phyloP scores from a whole-genome alignment of 2,113 vertebrate species.

The Phyllostomus discolor region DNA sequence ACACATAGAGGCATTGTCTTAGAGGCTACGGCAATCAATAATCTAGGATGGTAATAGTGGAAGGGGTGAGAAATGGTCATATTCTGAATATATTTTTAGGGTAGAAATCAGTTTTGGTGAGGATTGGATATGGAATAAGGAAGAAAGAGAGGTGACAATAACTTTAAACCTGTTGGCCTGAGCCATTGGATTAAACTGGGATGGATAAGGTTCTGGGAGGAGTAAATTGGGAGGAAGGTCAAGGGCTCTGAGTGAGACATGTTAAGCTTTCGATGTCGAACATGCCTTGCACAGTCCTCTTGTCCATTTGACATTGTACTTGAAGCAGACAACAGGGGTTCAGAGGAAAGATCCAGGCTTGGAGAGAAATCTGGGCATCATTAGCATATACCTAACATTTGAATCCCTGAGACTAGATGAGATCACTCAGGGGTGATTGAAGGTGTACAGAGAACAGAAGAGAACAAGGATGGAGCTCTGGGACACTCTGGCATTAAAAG shows the following conservation, averaged over 20 bases:
- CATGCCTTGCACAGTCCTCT: neutral
- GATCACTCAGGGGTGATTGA: neutral
- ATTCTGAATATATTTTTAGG: neutral
- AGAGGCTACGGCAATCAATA: neutral
- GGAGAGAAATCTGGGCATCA: neutral
- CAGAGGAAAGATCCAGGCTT: neutral
- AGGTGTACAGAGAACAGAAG: neutral
- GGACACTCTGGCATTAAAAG: neutral
- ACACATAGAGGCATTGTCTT: too few relatives aligned
- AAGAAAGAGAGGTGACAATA: neutral
- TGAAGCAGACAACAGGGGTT: neutral
- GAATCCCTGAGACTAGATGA: neutral
- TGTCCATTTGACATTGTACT: neutral
- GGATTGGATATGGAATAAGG: neutral
- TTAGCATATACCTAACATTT: neutral
- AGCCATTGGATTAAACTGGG: neutral
- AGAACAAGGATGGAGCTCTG: neutral
- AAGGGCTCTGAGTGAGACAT: neutral
- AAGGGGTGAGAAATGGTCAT: neutral
- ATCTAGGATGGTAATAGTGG: neutral
- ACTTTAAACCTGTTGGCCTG: neutral
- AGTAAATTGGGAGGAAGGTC: neutral
- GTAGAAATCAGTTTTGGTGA: constrained; percentile 4
- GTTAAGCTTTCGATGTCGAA: neutral
- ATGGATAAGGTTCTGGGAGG: neutral